phyloP scores from a whole-genome alignment of 2,888 invertebrate species.

The Microchrysa polita region DNA sequence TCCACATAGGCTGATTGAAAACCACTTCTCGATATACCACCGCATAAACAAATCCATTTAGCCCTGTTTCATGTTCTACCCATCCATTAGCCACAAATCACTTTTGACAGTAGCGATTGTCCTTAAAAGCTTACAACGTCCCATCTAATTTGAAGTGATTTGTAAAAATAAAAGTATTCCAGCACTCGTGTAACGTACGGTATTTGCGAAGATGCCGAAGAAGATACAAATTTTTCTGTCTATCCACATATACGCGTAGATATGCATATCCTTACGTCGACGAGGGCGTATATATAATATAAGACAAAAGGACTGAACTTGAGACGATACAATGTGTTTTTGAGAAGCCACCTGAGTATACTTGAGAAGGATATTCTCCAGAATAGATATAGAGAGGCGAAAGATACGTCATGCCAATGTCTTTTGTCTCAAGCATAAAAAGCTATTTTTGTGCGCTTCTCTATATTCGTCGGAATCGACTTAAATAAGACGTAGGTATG shows the following conservation, averaged over 20 bases:
- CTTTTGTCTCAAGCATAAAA: not conserved
- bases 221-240: not conserved
- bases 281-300: too few relatives aligned
- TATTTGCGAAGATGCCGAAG: not conserved
- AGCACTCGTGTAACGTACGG: not conserved
- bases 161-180: conserved; percentile 45
- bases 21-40: conserved; percentile 26
- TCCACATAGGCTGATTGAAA: conserved; percentile 38
- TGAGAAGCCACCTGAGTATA: conserved; percentile 25
- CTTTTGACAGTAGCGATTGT: conserved; percentile 46
- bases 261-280: not conserved
- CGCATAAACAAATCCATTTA: conserved; percentile 39
- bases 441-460: too few relatives aligned
- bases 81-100: conserved; percentile 46
- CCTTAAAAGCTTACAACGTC: conserved; percentile 47
- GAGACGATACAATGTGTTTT: conserved; percentile 17
- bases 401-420: not conserved
- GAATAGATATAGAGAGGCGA: not conserved
- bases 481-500: too few relatives aligned
- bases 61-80: conserved; percentile 31
- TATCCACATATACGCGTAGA: too few relatives aligned
- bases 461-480: too few relatives aligned
- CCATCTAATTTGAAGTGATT: conserved; percentile 46
- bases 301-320: conserved; percentile 2
- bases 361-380: conserved; percentile 11